Evolutionary conservation across 2,888 invertebrate species (phyloP).

Genomic region (Dysmachus trigonus): DNA sequence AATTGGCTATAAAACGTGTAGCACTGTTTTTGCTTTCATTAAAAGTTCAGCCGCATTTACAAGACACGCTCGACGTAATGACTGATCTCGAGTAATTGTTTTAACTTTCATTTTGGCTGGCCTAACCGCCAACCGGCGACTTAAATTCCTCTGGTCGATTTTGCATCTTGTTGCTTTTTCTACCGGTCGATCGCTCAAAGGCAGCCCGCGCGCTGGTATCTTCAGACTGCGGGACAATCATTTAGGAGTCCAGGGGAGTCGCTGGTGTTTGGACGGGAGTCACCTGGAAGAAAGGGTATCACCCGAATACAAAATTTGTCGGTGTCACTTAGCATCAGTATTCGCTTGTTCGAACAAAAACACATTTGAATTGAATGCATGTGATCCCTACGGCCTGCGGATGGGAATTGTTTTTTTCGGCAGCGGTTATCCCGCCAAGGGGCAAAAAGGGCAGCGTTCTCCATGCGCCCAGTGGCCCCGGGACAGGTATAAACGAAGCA

Average conservation of each 20-base stretch:
- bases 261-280: background rate
- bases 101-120: slow-evolving; percentile 27
- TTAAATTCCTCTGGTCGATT: background rate
- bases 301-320: slow-evolving; percentile 39
- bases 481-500: slow-evolving; percentile 4
- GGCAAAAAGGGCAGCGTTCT: background rate
- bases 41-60: background rate
- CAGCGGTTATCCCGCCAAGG: background rate
- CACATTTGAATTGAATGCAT: slow-evolving; percentile 40
- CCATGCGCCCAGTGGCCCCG: background rate
- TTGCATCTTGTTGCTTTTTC: slow-evolving; percentile 23
- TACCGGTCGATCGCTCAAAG: background rate
- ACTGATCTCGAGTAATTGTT: slow-evolving; percentile 41
- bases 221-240: background rate
- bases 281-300: slow-evolving; percentile 33
- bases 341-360: slow-evolving; percentile 21
- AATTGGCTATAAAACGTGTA: slow-evolving; percentile 23
- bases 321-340: slow-evolving; percentile 32
- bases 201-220: background rate
- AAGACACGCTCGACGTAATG: slow-evolving; percentile 32
- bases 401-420: slow-evolving; percentile 17
- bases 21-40: slow-evolving; percentile 20
- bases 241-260: background rate
- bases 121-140: background rate
- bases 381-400: background rate